A percentile compares a stretch with the other conserved stretches of the same genome.
These are phyloP conservation scores for Venturia canescens DNA, from an alignment of 1,140 invertebrate genomes.

Conservation along the genomic window DNA sequence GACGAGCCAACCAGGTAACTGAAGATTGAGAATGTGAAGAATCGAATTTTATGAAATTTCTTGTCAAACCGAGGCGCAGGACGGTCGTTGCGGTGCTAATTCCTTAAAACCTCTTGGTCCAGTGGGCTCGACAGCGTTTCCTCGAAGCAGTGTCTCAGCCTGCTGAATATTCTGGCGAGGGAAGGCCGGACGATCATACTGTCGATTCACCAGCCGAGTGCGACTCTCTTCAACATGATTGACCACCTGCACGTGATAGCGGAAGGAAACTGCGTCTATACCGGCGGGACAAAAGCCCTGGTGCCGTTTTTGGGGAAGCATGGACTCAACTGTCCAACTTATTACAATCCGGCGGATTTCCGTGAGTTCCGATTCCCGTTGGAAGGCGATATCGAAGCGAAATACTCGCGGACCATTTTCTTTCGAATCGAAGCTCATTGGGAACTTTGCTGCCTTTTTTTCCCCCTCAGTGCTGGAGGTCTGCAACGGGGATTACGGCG, in stretches of 20 bases:
- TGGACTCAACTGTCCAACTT: conserved; percentile 87
- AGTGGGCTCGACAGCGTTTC: conserved; percentile 92
- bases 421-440: background rate
- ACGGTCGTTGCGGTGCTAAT: too few relatives aligned
- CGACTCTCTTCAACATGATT: conserved; percentile 91
- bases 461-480: conserved; percentile 88
- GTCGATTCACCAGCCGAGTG: conserved; percentile 95
- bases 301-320: conserved; percentile 87
- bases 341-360: conserved; percentile 95
- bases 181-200: conserved; percentile 89
- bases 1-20: conserved; percentile 95
- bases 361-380: conserved; percentile 78
- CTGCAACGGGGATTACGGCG: conserved; percentile 87
- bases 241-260: conserved; percentile 91
- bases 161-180: conserved; percentile 86
- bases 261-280: conserved; percentile 89
- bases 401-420: background rate
- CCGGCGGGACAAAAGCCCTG: conserved; percentile 84
- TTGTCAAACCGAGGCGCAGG: too few relatives aligned
- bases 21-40: background rate
- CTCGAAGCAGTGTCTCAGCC: conserved; percentile 87
- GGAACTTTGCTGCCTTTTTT: conserved; percentile 46
- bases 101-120: too few relatives aligned
- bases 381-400: too few relatives aligned
- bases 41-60: background rate